Percentiles rank a stretch among this genome's conserved stretches.
Evolutionary conservation across 2,797 vertebrate species (phyloP).

Genomic region (Threskiornis aethiopicus): DNA sequence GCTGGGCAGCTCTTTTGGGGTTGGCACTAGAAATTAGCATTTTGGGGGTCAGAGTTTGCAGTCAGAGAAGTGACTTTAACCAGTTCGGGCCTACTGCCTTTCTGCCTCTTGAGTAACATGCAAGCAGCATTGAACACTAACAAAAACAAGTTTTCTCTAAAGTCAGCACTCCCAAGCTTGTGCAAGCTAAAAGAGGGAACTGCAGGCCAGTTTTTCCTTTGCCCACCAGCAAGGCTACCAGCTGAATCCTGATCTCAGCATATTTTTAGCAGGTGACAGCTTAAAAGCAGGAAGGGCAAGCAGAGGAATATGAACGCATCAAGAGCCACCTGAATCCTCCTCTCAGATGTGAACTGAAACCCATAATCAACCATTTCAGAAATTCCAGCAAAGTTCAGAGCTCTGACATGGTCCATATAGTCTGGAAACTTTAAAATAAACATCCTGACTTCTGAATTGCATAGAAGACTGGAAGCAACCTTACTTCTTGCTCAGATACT

Average conservation of each 20-base stretch:
- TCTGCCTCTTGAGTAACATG: not conserved
- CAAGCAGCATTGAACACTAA: not conserved
- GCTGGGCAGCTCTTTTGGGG: not conserved
- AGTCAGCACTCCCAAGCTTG: slow-evolving; percentile 31
- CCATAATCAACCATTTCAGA: not conserved
- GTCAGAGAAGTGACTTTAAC: not conserved
- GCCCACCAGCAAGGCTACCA: not conserved
- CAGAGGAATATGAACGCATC: not conserved
- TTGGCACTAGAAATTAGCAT: not conserved
- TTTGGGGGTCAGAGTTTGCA: not conserved
- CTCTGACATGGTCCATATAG: not conserved
- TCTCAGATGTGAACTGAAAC: not conserved
- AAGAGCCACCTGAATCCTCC: not conserved
- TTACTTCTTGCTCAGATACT: not conserved
- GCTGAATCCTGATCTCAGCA: slow-evolving; percentile 45
- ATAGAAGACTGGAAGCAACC: not conserved
- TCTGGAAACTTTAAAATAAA: not conserved
- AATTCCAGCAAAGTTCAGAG: not conserved
- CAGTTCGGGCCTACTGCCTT: not conserved
- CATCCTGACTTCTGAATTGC: not conserved
- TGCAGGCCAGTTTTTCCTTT: slow-evolving; percentile 3
- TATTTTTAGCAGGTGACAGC: not conserved
- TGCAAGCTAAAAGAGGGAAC: slow-evolving; percentile 34
- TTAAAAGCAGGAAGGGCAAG: slow-evolving; percentile 2
- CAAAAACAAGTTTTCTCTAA: slow-evolving; percentile 48